Conservation (phyloP, 2,888 invertebrate genomes). For the Chrysolina haemoptera region DNA sequence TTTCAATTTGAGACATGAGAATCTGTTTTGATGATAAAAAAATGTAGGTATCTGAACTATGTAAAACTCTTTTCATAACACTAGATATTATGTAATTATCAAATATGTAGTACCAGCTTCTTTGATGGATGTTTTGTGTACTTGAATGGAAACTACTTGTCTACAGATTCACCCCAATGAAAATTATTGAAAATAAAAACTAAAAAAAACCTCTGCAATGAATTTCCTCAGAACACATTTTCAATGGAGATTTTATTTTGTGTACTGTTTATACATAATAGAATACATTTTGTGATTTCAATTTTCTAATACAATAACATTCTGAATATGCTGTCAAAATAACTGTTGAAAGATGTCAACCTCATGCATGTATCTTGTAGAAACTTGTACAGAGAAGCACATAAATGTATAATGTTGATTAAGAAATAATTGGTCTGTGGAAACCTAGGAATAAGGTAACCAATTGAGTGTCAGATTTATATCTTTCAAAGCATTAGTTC, state of each 20-base stretch:
- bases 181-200: neutral
- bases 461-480: neutral
- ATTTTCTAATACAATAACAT: neutral
- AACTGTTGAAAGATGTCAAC: neutral
- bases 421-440: constrained; percentile 3
- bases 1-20: neutral
- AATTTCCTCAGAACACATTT: neutral
- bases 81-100: neutral
- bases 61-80: neutral
- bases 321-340: neutral
- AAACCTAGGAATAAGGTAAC: neutral
- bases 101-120: neutral
- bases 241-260: neutral
- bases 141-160: neutral
- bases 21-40: neutral
- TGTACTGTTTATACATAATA: neutral
- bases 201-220: neutral
- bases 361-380: neutral
- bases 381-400: neutral
- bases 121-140: neutral
- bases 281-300: neutral
- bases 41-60: neutral
- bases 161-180: neutral
- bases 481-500: neutral
- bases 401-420: constrained; percentile 1